Conservation (phyloP, 2,888 invertebrate species). For the Prenolepis imparis region DNA sequence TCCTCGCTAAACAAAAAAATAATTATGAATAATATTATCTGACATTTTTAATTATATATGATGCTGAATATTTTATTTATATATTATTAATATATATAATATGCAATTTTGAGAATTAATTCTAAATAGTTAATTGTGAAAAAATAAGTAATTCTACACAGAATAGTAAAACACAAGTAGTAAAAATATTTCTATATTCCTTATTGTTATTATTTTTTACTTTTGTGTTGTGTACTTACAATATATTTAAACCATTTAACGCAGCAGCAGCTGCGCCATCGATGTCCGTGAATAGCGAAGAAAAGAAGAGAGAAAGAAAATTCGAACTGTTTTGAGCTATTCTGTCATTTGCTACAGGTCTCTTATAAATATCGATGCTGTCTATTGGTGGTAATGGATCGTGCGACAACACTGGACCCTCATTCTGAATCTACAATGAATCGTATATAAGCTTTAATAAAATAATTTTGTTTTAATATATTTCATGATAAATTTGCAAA, state of each 20-base stretch:
- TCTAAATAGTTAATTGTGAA: neutral
- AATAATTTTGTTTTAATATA: neutral
- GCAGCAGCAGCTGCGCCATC: conserved; percentile 58
- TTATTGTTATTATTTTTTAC: neutral
- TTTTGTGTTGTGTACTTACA: conserved; percentile 69
- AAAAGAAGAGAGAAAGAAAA: conserved; percentile 87
- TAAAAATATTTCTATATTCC: conserved; percentile 12
- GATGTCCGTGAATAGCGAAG: conserved; percentile 91
- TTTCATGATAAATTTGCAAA: neutral
- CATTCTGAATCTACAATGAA: conserved; percentile 86
- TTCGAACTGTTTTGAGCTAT: conserved; percentile 78
- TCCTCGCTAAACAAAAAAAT: conserved; percentile 60
- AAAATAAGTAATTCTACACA: neutral
- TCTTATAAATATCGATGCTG: conserved; percentile 91
- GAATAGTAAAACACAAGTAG: conserved; percentile 60
- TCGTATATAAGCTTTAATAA: conserved; percentile 56
- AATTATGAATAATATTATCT: neutral
- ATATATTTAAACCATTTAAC: conserved; percentile 71
- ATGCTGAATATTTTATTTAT: neutral
- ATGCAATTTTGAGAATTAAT: neutral
- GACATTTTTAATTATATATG: neutral
- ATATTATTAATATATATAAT: neutral
- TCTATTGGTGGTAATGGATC: conserved; percentile 94
- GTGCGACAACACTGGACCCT: conserved; percentile 90
- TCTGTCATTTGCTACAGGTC: conserved; percentile 83